A percentile compares a stretch with the other conserved stretches of the same genome.
Conservation (phyloP, 2,888 invertebrate species). For the Drosophila prostipennis region DNA sequence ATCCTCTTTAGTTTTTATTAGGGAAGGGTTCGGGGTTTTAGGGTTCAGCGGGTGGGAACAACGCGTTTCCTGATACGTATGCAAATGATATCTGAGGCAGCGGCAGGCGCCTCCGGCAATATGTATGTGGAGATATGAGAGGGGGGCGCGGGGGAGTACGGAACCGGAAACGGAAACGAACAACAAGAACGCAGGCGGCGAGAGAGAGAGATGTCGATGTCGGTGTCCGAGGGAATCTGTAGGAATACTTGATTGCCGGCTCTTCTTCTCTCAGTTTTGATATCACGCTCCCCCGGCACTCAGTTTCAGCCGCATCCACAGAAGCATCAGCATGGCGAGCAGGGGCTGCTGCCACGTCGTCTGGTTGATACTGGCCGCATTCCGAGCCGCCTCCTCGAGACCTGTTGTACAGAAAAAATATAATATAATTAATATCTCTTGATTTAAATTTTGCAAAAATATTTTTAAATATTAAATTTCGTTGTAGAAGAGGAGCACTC, state of each 20-base stretch:
- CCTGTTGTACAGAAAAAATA: slow-evolving; percentile 45
- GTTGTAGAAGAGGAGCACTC: slow-evolving; percentile 25
- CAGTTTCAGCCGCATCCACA: slow-evolving; percentile 31
- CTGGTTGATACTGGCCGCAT: slow-evolving; percentile 43
- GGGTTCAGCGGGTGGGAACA: slow-evolving; percentile 37
- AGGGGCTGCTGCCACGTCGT: slow-evolving; percentile 38
- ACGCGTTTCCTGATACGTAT: slow-evolving; percentile 54
- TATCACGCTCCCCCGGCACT: slow-evolving; percentile 64
- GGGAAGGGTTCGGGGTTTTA: too few relatives aligned
- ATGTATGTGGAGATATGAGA: slow-evolving; percentile 24
- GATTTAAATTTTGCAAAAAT: not conserved
- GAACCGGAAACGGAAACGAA: slow-evolving; percentile 35
- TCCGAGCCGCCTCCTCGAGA: slow-evolving; percentile 71
- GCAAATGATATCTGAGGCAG: slow-evolving; percentile 73
- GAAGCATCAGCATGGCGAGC: slow-evolving; percentile 39
- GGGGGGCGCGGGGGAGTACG: slow-evolving; percentile 19
- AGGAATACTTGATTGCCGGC: slow-evolving; percentile 78
- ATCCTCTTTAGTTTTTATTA: slow-evolving; percentile 21
- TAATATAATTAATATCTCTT: not conserved
- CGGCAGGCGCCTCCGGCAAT: slow-evolving; percentile 54
- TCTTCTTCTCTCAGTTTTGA: slow-evolving; percentile 62
- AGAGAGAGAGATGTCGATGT: slow-evolving; percentile 33
- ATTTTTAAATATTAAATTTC: not conserved
- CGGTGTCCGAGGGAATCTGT: slow-evolving; percentile 61
- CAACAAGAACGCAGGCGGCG: slow-evolving; percentile 46